These are phyloP conservation scores for Galago senegalensis DNA, from an alignment of 2,797 vertebrate species.

Conservation along the genomic window DNA sequence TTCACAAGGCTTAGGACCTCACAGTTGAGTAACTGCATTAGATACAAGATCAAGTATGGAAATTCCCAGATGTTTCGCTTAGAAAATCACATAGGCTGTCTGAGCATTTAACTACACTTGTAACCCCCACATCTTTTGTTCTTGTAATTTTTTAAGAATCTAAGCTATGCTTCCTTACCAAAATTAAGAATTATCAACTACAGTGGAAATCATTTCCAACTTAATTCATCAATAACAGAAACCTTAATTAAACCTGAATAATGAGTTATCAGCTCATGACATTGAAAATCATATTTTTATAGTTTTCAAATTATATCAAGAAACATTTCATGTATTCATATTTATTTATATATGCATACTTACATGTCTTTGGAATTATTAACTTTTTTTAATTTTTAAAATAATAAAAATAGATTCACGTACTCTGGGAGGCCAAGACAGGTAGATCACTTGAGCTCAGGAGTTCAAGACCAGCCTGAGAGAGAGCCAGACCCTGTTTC, in stretches of 20 bases:
- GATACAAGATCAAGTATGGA: not conserved
- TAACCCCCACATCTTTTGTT: not conserved
- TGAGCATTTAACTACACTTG: not conserved
- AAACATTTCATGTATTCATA: not conserved
- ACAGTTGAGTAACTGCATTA: not conserved
- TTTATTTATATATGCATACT: not conserved
- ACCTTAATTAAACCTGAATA: not conserved
- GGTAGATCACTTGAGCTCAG: too few relatives aligned
- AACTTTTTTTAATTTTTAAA: not conserved
- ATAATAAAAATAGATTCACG: not conserved
- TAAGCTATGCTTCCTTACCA: not conserved
- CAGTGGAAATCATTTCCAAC: not conserved
- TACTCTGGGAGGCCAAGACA: too few relatives aligned
- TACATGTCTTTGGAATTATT: not conserved
- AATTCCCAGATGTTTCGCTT: not conserved
- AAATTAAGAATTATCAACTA: not conserved
- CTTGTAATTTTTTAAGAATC: not conserved
- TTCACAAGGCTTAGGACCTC: not conserved
- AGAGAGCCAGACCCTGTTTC: too few relatives aligned
- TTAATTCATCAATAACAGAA: not conserved
- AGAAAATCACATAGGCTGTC: not conserved
- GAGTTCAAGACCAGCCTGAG: too few relatives aligned
- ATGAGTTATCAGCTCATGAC: not conserved
- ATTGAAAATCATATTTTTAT: not conserved
- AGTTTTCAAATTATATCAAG: constrained; percentile 1